Conservation (phyloP, 2,797 vertebrate species). For the Clarias pachynema region DNA sequence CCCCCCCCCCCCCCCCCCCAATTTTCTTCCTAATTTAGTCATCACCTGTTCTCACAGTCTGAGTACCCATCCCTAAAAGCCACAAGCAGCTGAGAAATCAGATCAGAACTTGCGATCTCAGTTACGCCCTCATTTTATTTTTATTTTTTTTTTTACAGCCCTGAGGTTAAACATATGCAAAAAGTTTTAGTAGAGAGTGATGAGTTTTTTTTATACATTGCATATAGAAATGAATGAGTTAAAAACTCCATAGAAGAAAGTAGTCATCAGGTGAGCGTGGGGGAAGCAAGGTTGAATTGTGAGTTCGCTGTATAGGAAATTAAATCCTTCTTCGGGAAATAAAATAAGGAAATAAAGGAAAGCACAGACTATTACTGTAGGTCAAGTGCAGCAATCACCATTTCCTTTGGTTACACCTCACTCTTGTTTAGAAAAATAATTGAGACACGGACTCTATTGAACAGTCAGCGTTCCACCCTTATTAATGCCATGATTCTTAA, state of each 20-base stretch:
- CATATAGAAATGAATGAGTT: background rate
- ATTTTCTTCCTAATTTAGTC: too few relatives aligned
- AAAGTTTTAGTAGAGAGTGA: background rate
- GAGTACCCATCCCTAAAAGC: too few relatives aligned
- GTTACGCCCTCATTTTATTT: too few relatives aligned
- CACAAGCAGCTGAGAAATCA: too few relatives aligned
- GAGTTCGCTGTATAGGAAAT: constrained; percentile 56
- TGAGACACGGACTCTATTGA: background rate
- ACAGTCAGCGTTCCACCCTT: background rate
- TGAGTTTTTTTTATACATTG: background rate
- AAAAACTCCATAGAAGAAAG: background rate
- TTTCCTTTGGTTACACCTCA: constrained; percentile 57
- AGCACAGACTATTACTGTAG: constrained; percentile 53
- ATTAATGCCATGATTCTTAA: background rate
- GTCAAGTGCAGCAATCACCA: constrained; percentile 66
- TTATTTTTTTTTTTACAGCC: background rate
- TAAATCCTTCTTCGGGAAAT: constrained; percentile 51
- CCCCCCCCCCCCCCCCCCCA: too few relatives aligned
- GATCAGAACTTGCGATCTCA: too few relatives aligned
- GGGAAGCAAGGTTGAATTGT: constrained; percentile 64
- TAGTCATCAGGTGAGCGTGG: constrained; percentile 1
- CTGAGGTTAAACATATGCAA: background rate
- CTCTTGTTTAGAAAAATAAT: constrained; percentile 18
- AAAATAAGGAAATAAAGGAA: constrained; percentile 72
- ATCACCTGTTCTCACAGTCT: too few relatives aligned